Evolutionary conservation across 2,113 vertebrate genomes (phyloP).

Genomic region (Riparia riparia): DNA sequence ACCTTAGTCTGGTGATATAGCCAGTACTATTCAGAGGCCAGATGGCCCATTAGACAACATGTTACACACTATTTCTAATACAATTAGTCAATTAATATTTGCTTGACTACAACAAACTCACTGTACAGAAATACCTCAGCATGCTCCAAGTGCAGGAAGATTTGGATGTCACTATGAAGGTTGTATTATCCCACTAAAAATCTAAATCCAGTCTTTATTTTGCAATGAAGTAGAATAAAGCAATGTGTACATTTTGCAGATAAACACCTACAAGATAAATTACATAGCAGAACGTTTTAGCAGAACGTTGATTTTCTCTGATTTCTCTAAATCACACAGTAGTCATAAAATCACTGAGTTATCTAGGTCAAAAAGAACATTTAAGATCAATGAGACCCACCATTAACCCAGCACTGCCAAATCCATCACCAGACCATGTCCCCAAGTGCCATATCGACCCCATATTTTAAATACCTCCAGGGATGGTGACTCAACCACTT

Average conservation of each 20-base stretch:
- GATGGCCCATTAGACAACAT: background rate
- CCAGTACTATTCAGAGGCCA: background rate
- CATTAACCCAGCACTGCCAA: background rate
- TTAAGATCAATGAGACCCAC: background rate
- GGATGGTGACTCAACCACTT: background rate
- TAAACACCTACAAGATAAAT: background rate
- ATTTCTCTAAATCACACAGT: background rate
- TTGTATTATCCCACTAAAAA: background rate
- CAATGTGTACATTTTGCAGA: background rate
- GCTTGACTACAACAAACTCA: background rate
- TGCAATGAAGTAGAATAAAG: background rate
- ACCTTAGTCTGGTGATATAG: background rate
- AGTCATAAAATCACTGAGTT: background rate
- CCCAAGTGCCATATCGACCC: rapidly evolving
- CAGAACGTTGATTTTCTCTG: background rate
- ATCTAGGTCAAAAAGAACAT: background rate
- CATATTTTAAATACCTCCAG: background rate
- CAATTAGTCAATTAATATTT: background rate
- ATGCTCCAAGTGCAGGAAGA: background rate
- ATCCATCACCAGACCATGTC: background rate
- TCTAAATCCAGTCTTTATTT: background rate
- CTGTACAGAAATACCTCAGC: background rate
- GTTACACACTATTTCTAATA: background rate
- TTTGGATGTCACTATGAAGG: background rate
- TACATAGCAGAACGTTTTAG: background rate